Base-by-base conservation (phyloP, 2,113 vertebrate genomes). In the Anas platyrhynchos region DNA sequence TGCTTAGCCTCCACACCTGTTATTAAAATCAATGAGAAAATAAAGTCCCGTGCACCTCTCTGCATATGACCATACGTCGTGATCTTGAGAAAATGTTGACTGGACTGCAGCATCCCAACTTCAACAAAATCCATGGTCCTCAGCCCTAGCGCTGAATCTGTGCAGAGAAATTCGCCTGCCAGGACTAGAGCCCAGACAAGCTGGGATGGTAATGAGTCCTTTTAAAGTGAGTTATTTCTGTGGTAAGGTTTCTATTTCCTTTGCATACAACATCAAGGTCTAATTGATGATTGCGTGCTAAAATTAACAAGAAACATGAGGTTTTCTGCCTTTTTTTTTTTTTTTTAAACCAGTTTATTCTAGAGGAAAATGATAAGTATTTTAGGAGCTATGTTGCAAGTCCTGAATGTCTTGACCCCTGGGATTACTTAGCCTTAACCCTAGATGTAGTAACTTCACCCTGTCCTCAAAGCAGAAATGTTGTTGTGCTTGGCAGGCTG, bases 341-440 rank as follows among this genome's bases (percentile, higher is more conserved):
- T 17, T 46, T 46, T 20, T 46, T 17, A 6, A 56, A 15, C 34
- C 17, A 2, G 14, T 20, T 83, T 54, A 55, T 46, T 91, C 52
- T 67, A 56, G 50, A 88, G 55, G 43, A 58, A 86, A 94, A 93
- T 25, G 41, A 56, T 22, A 77, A 91, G n/a, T 86, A 74, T 74
- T 90, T 94, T 90, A 86, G 91, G 61, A 90, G 34, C 32, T 81
- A 11, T 54, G 43, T 75, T 94, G 90, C 79, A 95, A 88, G 16
- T 50, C 93, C n/a, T 79, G 44, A 83, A 52, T 11, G 25, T 43
- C 83, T 88, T 90, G 43, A 71, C 92, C 58, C 34, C 44, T 88
- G 90, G 73, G 65, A 91, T 86, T 83, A 86, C 63, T 88, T 90
- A 86, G 76, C 87, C 93, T 93, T 93, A 63, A 86, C 38, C 76